These are phyloP conservation scores for Busseola fusca DNA, from an alignment of 2,888 invertebrate species.

Conservation along the genomic window DNA sequence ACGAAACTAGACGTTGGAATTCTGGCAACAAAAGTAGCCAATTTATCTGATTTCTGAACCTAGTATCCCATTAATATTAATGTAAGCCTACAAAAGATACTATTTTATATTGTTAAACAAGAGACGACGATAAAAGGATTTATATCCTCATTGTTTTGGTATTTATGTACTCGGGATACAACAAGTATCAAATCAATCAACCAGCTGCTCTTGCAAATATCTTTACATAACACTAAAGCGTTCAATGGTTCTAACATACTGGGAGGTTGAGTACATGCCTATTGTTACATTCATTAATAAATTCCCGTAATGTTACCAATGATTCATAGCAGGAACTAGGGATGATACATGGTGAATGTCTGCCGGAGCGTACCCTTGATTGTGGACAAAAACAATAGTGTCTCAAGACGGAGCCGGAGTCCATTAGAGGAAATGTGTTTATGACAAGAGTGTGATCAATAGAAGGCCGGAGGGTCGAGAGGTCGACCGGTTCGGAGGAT, in stretches of 20 bases:
- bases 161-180: slow-evolving; percentile 10
- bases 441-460: slow-evolving; percentile 85
- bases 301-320: slow-evolving; percentile 61
- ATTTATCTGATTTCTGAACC: slow-evolving; percentile 58
- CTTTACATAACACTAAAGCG: slow-evolving; percentile 1
- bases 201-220: slow-evolving; percentile 3
- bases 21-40: slow-evolving; percentile 62
- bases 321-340: slow-evolving; percentile 65
- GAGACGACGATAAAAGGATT: slow-evolving; percentile 21
- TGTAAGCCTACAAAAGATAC: slow-evolving; percentile 25
- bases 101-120: slow-evolving; percentile 33
- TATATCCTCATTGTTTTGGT: slow-evolving; percentile 22
- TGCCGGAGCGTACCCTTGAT: slow-evolving; percentile 69
- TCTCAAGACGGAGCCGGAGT: slow-evolving; percentile 75
- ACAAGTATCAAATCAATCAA: slow-evolving; percentile 13
- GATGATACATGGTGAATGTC: slow-evolving; percentile 70
- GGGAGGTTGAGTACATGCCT: background rate
- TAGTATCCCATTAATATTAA: slow-evolving; percentile 56
- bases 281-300: slow-evolving; percentile 52
- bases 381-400: slow-evolving; percentile 81
- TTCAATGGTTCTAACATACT: slow-evolving; percentile 4
- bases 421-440: slow-evolving; percentile 84
- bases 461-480: slow-evolving; percentile 74
- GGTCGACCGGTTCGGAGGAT: slow-evolving; percentile 72
- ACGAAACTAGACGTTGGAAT: slow-evolving; percentile 65